Evolutionary conservation across 2,113 vertebrate genomes (phyloP), one percentile per base, ranked within the genome.

Genomic region (Entelurus aequoreus): DNA sequence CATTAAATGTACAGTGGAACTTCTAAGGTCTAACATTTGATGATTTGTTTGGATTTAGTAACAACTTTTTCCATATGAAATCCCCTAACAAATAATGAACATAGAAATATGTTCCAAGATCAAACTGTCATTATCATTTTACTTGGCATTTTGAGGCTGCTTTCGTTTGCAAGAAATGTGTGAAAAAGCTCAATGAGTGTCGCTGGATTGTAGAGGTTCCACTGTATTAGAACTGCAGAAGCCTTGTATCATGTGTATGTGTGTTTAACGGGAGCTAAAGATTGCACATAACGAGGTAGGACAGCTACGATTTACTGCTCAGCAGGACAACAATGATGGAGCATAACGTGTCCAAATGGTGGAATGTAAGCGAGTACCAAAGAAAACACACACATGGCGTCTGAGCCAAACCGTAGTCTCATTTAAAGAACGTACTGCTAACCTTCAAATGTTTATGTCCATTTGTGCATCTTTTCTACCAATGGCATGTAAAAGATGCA

Each of bases 361-460:
- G 56, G 36, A 77, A 75, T 44, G 14, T 44, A 59, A 46, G 52
- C 56, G 54, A 75, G 70, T 21, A 71, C 54, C 64, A 81, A 66
- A 70, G 61, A 66, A 77, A 76, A 80, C 65, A 63, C 68, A 63
- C 42, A 46, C 42, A 56, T n/a, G 14, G 38, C 37, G 37, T 48
- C 1, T 0, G 14, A 15, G 69, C 76, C 69, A 75, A 65, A 72
- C 59, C 65, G 69, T 74, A 71, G 66, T 74, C 61, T 42, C 49
- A 58, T 40, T 56, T 54, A 53, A 63, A 55, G 62, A 62, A 50
- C 10, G 47, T 14, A 36, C 51, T 68, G 68, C 35, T 58, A 77
- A 68, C 55, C 52, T 52, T 69, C 28, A 49, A 19, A 48, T 76
- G 72, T 79, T 79, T 78, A 80, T 72, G 75, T 74, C 65, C 38